These are phyloP conservation scores for Caenorhabditis sinica DNA, from an alignment of 2,888 invertebrate genomes.

Conservation along the genomic window DNA sequence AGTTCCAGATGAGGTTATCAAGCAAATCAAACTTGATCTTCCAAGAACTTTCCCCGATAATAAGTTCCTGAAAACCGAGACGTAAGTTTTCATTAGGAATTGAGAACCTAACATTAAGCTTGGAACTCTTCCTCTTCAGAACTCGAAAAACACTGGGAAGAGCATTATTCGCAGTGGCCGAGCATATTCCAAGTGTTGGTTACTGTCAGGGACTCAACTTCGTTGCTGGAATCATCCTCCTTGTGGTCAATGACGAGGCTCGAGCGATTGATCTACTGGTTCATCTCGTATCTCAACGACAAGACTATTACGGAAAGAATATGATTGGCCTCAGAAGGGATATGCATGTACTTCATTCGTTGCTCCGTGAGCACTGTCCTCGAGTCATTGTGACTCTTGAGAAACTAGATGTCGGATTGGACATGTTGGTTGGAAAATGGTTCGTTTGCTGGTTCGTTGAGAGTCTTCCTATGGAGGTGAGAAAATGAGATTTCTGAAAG, in stretches of 20 bases:
- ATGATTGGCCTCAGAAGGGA: conserved; percentile 74
- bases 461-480: conserved; percentile 76
- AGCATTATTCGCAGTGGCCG: conserved; percentile 69
- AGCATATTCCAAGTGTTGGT: conserved; percentile 71
- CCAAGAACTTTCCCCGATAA: conserved; percentile 77
- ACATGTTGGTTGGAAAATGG: conserved; percentile 74
- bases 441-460: conserved; percentile 76
- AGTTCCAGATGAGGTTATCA: conserved; percentile 68
- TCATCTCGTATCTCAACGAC: conserved; percentile 66
- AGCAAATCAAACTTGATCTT: conserved; percentile 71
- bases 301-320: conserved; percentile 67
- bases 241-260: conserved; percentile 69
- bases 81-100: conserved; percentile 3
- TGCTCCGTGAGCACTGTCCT: conserved; percentile 67
- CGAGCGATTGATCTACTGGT: conserved; percentile 71
- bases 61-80: conserved; percentile 59
- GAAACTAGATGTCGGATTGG: conserved; percentile 70
- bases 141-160: conserved; percentile 66
- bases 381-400: conserved; percentile 57
- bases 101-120: not conserved
- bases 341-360: conserved; percentile 68
- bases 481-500: not conserved
- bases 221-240: conserved; percentile 71
- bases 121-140: conserved; percentile 40
- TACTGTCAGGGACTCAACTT: conserved; percentile 77